These are phyloP conservation scores for Mythimna lalbum DNA, from an alignment of 2,888 invertebrate species.

Conservation along the genomic window DNA sequence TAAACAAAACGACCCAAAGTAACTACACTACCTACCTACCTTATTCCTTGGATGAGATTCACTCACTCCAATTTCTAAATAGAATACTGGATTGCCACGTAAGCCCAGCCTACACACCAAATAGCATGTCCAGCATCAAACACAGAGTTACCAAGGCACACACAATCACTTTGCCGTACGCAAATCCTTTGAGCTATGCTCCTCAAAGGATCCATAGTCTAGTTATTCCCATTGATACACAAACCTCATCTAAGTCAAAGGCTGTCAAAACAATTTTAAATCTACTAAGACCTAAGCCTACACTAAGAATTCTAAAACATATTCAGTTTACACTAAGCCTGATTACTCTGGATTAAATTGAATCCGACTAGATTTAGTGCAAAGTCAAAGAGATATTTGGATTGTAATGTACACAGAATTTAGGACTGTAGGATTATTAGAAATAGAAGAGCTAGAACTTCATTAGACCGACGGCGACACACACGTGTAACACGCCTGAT, in stretches of 20 bases:
- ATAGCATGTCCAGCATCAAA: background rate
- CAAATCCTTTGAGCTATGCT: background rate
- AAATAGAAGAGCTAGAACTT: no score
- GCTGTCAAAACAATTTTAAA: slow-evolving; percentile 11
- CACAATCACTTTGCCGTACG: background rate
- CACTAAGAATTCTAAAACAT: slow-evolving; percentile 25
- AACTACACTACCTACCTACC: no score
- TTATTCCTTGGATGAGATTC: background rate
- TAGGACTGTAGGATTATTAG: no score
- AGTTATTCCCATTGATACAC: slow-evolving; percentile 39
- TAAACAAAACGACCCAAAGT: no score
- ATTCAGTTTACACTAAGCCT: slow-evolving; percentile 36
- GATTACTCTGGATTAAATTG: background rate
- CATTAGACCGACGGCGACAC: no score
- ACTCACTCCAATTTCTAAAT: background rate
- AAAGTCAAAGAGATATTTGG: no score
- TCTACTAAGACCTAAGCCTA: slow-evolving; percentile 23
- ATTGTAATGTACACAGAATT: no score
- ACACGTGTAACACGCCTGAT: no score
- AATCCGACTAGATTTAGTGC: no score
- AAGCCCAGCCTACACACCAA: background rate
- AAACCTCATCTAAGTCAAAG: background rate
- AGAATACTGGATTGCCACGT: background rate
- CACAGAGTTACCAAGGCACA: background rate
- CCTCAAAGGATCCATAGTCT: background rate